Evolutionary conservation across 2,888 invertebrate genomes (phyloP), one percentile per base, ranked within the genome.

Genomic region (Cistogaster globosa): DNA sequence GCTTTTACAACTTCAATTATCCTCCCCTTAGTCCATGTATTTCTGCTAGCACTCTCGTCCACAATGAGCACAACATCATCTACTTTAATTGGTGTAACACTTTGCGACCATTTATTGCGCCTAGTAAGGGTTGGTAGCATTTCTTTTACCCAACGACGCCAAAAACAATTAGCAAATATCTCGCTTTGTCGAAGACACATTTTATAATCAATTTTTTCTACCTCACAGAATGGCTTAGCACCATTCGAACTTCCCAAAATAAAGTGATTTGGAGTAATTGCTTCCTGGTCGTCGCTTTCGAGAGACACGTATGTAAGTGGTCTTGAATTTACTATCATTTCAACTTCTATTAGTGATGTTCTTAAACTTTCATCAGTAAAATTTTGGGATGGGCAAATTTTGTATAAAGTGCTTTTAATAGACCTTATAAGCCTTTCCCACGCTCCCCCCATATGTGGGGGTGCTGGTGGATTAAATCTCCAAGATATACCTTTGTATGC

Each of bases 381-480:
- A 26, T 26, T 26, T 26, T 26, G 26, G 26, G 1, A 26, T 26
- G 26, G 26, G 26, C 26, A 26, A 26, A 26, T 26, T 26, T 26
- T 26, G 26, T 26, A 26, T 26, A 26, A 26, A 26, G 4, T 26
- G 26, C 26, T 26, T 26, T 26, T 26, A 26, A 26, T 26, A 26
- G 26, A 26, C 26, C 26, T 26, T 26, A 26, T 26, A 26, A 26
- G 26, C 26, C 26, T 26, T 26, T 26, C 26, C 26, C 26, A 26
- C 26, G 26, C 26, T 26, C 26, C 26, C 1, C 26, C 26, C 65
- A 65, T n/a, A 32, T 65, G 63, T 11, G 63, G 63, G 2, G 63
- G 45, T 9, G 45, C 78, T 4, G 86, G 79, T n/a, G 78, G 82
- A 53, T 85, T 82, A 16, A 72, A 65, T 18, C 45, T 42, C 81